A percentile compares a stretch with the other conserved stretches of the same genome.
These are phyloP conservation scores for Ceriagrion tenellum DNA, from an alignment of 2,888 invertebrate species.

Conservation along the genomic window DNA sequence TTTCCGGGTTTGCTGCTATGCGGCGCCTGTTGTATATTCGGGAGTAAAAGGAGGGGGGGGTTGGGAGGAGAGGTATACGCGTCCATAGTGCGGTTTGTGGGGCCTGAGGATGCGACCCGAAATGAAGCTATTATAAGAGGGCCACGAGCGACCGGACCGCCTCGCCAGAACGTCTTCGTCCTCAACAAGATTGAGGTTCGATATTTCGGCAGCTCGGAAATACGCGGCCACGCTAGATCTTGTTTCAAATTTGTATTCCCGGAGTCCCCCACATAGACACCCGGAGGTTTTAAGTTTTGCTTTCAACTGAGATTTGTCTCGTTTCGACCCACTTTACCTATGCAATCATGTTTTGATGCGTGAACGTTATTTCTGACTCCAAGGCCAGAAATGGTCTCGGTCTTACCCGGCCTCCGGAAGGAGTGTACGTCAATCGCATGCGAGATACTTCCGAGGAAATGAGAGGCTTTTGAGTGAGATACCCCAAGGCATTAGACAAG, in stretches of 20 bases:
- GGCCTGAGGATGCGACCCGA: not conserved
- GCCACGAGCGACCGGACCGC: not conserved
- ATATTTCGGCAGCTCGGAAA: slow-evolving; percentile 16
- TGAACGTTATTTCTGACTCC: not conserved
- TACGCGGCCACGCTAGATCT: not conserved
- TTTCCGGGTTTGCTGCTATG: slow-evolving; percentile 19
- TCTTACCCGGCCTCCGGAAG: not conserved
- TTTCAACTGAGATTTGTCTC: not conserved
- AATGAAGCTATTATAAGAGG: slow-evolving; percentile 28
- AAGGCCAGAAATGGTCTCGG: not conserved
- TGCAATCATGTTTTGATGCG: not conserved
- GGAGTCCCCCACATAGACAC: not conserved
- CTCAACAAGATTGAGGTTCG: slow-evolving; percentile 7
- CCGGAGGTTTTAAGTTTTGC: not conserved
- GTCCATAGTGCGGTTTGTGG: not conserved
- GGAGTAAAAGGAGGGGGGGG: not conserved
- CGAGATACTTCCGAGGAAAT: too few relatives aligned
- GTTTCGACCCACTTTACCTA: not conserved
- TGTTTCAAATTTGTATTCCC: not conserved
- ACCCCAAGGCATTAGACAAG: too few relatives aligned
- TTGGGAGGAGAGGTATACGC: not conserved
- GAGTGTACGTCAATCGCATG: too few relatives aligned
- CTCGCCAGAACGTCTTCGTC: not conserved
- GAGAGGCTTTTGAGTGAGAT: too few relatives aligned
- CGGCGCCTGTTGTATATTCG: not conserved